These are phyloP conservation scores for Sapajus apella DNA, from an alignment of 2,113 vertebrate species.

Conservation along the genomic window DNA sequence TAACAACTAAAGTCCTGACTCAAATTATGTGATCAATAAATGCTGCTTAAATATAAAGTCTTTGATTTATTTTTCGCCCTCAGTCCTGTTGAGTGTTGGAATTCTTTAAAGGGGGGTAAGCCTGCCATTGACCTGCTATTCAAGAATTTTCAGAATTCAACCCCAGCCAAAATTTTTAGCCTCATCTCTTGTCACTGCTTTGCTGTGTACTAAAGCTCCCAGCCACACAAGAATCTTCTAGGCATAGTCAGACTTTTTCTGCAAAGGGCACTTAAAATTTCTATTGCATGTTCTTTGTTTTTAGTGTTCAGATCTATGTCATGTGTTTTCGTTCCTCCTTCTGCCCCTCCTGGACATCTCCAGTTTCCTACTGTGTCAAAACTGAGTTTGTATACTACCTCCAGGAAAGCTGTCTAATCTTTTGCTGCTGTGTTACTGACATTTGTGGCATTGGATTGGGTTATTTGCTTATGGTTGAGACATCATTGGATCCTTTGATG, in stretches of 20 bases:
- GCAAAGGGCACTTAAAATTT: background rate
- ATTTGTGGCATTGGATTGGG: background rate
- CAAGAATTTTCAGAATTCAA: background rate
- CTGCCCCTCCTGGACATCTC: background rate
- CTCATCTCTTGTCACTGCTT: background rate
- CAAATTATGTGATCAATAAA: background rate
- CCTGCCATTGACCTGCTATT: background rate
- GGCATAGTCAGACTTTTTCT: background rate
- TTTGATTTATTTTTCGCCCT: background rate
- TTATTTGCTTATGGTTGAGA: background rate
- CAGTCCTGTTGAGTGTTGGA: background rate
- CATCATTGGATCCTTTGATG: background rate
- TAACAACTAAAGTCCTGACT: background rate
- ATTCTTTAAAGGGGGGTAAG: background rate
- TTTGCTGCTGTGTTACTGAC: background rate
- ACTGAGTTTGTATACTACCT: background rate
- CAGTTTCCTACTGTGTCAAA: background rate
- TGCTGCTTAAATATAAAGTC: background rate
- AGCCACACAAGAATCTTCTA: background rate
- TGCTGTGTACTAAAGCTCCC: background rate
- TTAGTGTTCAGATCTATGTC: background rate
- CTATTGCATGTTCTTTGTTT: background rate
- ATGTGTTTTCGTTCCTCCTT: background rate
- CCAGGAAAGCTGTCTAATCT: background rate
- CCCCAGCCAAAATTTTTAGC: background rate